Evolutionary conservation across 2,797 vertebrate species (phyloP), one percentile per base, ranked within the genome.

Genomic region (Microctenopoma stevenorrisi): DNA sequence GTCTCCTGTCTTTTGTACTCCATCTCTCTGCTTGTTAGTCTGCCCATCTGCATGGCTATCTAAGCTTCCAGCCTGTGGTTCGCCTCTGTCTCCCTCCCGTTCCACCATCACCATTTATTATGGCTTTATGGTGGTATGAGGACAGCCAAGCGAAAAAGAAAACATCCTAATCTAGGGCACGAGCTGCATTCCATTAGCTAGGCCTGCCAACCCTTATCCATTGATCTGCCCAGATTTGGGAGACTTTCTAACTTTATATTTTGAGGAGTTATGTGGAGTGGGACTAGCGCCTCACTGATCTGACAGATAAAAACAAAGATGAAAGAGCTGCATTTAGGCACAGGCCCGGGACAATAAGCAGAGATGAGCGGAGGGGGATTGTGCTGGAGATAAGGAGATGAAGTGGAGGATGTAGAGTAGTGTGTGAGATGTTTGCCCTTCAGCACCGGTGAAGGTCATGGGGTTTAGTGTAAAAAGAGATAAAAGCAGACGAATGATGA

Each of bases 241-340:
- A 90, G 86, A 91, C 84, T 92, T 87, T 89, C 82, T 87, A 90
- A 91, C 88, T 92, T 91, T 87, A 86, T 89, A 90, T 91, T 90
- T 90, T 86, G 87, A 90, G 82, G 77, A 88, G 82, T 83, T 89
- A 80, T 82, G 81, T 69, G 80, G 88, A 83, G 84, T 76, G 85
- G 75, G 86, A 88, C 83, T 78, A 64, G 77, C 28, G 83, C 73
- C 84, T 89, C 65, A 72, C 86, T 87, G 90, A 92, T 91, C 89
- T 88, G 89, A 90, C 89, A 84, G 92, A 91, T 92, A 91, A 91
- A 91, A 91, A 90, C 86, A 88, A 84, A 91, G 88, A 91, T 92
- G 86, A 92, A 93, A 92, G 91, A 77, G 78, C 60, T 60, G 80
- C 79, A 61, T 90, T 92, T 91, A 91, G 84, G 85, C 88, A 88